phyloP scores from a whole-genome alignment of 2,113 vertebrate species.

The Cinclus mexicanus region DNA sequence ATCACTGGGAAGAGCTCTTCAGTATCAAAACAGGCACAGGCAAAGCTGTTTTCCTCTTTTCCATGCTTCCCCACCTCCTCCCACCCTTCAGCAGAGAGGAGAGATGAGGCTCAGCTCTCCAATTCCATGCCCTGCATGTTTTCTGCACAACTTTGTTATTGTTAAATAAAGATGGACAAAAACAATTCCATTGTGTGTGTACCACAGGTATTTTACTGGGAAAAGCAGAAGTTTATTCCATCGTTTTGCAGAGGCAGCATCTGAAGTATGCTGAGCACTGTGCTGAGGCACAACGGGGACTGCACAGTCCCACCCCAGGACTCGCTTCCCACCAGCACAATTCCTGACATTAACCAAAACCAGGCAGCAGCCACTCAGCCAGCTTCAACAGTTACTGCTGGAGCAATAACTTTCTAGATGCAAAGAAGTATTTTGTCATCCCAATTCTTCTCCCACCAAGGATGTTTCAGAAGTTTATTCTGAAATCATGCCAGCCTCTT shows the following conservation, averaged over 20 bases:
- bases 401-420: background rate
- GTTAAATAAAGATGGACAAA: background rate
- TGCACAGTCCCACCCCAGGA: background rate
- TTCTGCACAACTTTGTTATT: background rate
- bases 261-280: background rate
- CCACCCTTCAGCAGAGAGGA: background rate
- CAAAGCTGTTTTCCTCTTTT: background rate
- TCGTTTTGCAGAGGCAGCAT: background rate
- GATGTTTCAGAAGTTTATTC: background rate
- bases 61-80: background rate
- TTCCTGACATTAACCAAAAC: background rate
- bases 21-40: background rate
- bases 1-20: conserved; percentile 23
- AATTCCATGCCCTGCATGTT: background rate
- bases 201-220: background rate
- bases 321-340: background rate
- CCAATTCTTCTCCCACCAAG: background rate
- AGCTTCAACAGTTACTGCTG: background rate
- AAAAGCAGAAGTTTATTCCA: background rate
- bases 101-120: background rate
- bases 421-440: background rate
- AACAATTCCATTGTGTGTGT: fast-evolving
- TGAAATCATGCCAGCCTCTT: background rate
- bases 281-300: background rate
- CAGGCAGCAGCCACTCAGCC: background rate